phyloP scores from a whole-genome alignment of 2,888 invertebrate genomes.

The Crematogaster levior region DNA sequence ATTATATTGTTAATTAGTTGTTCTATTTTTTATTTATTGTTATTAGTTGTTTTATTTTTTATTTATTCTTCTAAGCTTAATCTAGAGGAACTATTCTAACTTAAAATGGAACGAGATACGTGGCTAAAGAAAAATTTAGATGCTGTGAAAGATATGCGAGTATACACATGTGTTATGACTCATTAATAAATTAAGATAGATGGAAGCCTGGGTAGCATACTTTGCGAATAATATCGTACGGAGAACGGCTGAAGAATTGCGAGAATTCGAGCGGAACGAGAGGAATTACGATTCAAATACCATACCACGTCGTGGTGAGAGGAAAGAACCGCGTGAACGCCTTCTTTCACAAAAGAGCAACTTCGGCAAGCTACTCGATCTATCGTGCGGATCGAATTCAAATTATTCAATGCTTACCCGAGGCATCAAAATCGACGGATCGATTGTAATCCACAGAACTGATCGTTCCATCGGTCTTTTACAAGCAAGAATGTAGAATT shows the following conservation, averaged over 20 bases:
- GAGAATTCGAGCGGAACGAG: constrained; percentile 74
- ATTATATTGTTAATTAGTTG: too few species aligned
- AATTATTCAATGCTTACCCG: constrained; percentile 57
- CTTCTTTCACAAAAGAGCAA: constrained; percentile 40
- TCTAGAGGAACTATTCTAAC: neutral
- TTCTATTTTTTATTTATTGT: neutral
- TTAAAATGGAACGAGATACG: neutral
- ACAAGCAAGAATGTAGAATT: constrained; percentile 38
- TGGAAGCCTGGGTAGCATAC: neutral
- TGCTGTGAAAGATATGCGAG: neutral
- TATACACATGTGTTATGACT: neutral
- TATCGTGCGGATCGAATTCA: constrained; percentile 59
- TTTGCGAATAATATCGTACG: constrained; percentile 59
- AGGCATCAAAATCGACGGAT: constrained; percentile 52
- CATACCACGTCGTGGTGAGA: constrained; percentile 1
- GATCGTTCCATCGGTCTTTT: constrained; percentile 16
- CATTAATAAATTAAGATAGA: constrained; percentile 15
- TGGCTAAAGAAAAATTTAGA: neutral
- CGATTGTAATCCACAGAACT: constrained; percentile 51
- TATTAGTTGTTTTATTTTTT: neutral
- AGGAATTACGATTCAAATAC: constrained; percentile 65
- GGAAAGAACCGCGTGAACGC: constrained; percentile 31
- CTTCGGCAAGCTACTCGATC: constrained; percentile 42
- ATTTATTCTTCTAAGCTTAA: neutral
- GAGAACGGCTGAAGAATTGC: constrained; percentile 67